A percentile compares a stretch with the other conserved stretches of the same genome.
Evolutionary conservation across 2,888 invertebrate genomes (phyloP).

Genomic region (Calameuta pallipes): DNA sequence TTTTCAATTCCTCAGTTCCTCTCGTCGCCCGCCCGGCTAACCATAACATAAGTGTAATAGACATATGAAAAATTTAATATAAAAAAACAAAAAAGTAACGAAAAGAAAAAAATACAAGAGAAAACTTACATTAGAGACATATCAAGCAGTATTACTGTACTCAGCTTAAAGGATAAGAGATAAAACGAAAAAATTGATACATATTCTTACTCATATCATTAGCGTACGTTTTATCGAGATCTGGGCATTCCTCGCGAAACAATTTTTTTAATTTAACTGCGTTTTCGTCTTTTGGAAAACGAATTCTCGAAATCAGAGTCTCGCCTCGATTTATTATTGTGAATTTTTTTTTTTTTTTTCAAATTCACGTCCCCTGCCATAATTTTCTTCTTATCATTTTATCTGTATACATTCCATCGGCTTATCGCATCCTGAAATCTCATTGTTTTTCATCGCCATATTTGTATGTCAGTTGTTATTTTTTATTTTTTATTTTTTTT

Average conservation of each 20-base stretch:
- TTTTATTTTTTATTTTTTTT: neutral
- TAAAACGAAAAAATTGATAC: constrained; percentile 35
- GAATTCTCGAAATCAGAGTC: neutral
- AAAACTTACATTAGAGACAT: constrained; percentile 59
- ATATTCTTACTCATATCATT: constrained; percentile 60
- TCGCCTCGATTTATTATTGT: neutral
- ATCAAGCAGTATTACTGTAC: constrained; percentile 65
- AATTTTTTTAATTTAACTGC: neutral
- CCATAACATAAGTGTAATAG: constrained; percentile 24
- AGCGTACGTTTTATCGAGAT: constrained; percentile 28
- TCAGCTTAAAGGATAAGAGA: constrained; percentile 50
- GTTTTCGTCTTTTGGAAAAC: neutral
- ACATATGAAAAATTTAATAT: constrained; percentile 30
- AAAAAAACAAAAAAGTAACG: constrained; percentile 17
- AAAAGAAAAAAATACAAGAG: constrained; percentile 22
- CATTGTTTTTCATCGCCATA: neutral
- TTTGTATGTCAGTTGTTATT: neutral
- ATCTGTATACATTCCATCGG: constrained; percentile 33
- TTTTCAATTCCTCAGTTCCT: constrained; percentile 35
- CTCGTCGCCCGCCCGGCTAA: constrained; percentile 48
- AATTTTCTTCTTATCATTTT: constrained; percentile 20
- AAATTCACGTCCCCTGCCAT: neutral
- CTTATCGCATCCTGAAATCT: constrained; percentile 23
- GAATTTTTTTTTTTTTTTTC: neutral
- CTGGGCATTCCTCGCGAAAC: constrained; percentile 18